These are phyloP conservation scores for Polymixis flavicincta DNA, from an alignment of 2,888 invertebrate genomes.

Conservation along the genomic window DNA sequence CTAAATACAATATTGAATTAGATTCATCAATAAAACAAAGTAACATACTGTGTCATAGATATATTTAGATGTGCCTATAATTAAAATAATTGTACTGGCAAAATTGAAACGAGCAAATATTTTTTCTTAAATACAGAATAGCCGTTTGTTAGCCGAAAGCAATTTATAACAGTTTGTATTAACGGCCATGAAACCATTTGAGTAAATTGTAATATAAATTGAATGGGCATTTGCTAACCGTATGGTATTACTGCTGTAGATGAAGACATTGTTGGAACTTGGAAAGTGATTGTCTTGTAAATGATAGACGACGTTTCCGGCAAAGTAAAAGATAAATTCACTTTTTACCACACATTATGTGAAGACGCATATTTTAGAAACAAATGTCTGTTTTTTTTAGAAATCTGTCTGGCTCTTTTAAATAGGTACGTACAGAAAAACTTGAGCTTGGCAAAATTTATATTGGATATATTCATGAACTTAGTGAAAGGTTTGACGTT, in stretches of 20 bases:
- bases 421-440: neutral
- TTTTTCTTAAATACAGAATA: conserved; percentile 45
- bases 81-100: conserved; percentile 37
- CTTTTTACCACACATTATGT: neutral
- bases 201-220: conserved; percentile 57
- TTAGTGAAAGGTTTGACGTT: neutral
- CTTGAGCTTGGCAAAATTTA: neutral
- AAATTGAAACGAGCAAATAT: conserved; percentile 38
- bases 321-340: neutral
- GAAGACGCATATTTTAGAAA: neutral
- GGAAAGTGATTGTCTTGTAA: conserved; percentile 29
- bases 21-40: conserved; percentile 15
- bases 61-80: conserved; percentile 42
- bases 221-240: conserved; percentile 43
- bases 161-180: conserved; percentile 54
- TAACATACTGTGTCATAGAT: conserved; percentile 43
- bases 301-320: conserved; percentile 16
- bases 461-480: neutral
- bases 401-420: conserved; percentile 9
- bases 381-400: neutral
- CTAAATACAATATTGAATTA: conserved; percentile 23
- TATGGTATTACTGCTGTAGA: conserved; percentile 37
- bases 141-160: conserved; percentile 33
- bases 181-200: conserved; percentile 60
- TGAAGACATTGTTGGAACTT: conserved; percentile 42